These are phyloP conservation scores for Corythornis vintsioides DNA, from an alignment of 2,113 vertebrate species.

Conservation along the genomic window DNA sequence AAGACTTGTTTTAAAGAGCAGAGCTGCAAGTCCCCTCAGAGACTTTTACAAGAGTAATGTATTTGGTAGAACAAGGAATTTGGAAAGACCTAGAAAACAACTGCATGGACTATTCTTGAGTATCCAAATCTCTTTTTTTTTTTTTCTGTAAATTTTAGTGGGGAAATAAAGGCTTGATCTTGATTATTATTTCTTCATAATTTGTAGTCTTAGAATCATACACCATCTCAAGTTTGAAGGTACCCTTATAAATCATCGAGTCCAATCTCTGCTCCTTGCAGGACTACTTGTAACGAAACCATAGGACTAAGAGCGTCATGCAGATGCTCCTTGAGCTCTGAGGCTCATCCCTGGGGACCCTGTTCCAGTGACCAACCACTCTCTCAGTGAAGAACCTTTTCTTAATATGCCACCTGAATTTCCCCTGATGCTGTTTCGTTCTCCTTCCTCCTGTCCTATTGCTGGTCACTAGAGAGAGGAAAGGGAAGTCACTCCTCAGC, in stretches of 20 bases:
- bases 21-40: not conserved
- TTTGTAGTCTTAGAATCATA: not conserved
- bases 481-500: not conserved
- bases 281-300: not conserved
- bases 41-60: not conserved
- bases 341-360: not conserved
- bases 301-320: accelerated
- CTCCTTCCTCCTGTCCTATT: not conserved
- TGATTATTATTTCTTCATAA: not conserved
- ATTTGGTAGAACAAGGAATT: not conserved
- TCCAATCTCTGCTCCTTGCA: not conserved
- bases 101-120: not conserved
- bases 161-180: not conserved
- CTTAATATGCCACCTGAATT: not conserved
- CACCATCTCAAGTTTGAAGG: not conserved
- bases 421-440: not conserved
- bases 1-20: not conserved
- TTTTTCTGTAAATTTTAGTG: not conserved
- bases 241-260: not conserved
- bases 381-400: not conserved
- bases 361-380: accelerated
- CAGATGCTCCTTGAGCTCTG: not conserved
- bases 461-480: not conserved
- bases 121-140: not conserved
- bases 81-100: constrained; percentile 4